Evolutionary conservation across 2,113 vertebrate species (phyloP).

Genomic region (Xiphorhynchus elegans): DNA sequence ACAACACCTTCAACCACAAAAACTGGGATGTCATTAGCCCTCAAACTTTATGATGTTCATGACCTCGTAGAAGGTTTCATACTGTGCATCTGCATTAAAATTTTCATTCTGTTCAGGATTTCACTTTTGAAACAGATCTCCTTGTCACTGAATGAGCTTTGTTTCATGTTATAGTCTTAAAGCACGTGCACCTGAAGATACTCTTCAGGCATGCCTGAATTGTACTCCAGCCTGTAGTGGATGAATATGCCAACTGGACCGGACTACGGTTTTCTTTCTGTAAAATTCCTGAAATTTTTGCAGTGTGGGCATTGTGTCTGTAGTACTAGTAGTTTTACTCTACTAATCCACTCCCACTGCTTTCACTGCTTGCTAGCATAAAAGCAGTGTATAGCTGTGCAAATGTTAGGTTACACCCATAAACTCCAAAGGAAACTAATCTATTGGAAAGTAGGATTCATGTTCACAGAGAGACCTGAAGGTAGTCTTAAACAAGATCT

Average conservation of each 20-base stretch:
- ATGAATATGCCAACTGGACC: background rate
- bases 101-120: background rate
- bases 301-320: background rate
- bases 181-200: background rate
- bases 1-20: background rate
- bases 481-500: background rate
- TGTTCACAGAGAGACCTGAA: background rate
- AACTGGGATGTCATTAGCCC: background rate
- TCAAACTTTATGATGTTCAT: background rate
- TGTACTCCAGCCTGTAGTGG: background rate
- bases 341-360: background rate
- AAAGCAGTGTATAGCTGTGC: background rate
- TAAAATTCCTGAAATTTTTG: background rate
- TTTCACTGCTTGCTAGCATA: background rate
- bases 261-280: fast-evolving
- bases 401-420: background rate
- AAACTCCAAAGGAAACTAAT: background rate
- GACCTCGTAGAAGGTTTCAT: background rate
- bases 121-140: background rate
- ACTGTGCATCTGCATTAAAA: background rate
- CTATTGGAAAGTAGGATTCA: background rate
- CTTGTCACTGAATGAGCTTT: background rate
- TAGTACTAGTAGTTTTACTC: background rate
- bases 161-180: background rate
- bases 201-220: background rate